Evolutionary conservation across 2,113 vertebrate species (phyloP).

Genomic region (Maccullochella peelii): DNA sequence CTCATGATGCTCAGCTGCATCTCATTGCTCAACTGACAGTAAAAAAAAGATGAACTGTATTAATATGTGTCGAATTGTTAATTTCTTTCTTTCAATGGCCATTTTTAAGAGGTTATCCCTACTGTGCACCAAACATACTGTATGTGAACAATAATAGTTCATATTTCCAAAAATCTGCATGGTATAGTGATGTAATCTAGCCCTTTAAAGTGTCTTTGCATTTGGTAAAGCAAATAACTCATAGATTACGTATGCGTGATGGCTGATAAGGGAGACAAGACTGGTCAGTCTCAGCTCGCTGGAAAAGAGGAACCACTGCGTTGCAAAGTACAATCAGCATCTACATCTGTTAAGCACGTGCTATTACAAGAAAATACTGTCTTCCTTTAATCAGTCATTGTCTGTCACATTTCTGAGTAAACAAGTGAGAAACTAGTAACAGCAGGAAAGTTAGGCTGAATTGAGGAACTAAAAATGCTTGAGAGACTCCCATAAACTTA

Average conservation of each 20-base stretch:
- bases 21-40: conserved; percentile 83
- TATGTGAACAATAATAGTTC: background rate
- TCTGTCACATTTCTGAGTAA: conserved; percentile 24
- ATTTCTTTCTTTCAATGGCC: background rate
- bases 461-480: conserved; percentile 63
- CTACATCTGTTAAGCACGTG: background rate
- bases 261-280: background rate
- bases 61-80: background rate
- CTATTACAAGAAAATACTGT: conserved; percentile 1
- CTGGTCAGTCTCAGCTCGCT: background rate
- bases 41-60: background rate
- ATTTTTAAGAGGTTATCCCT: background rate
- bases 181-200: background rate
- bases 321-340: background rate
- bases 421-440: conserved; percentile 10
- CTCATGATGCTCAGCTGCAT: conserved; percentile 85
- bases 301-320: conserved; percentile 24
- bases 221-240: background rate
- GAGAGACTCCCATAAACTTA: background rate
- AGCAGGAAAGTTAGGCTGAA: conserved; percentile 42
- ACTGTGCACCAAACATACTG: background rate
- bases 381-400: background rate
- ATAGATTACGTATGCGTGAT: background rate
- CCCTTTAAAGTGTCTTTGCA: background rate
- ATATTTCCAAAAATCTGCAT: background rate